A percentile compares a stretch with the other conserved stretches of the same genome.
phyloP scores from a whole-genome alignment of 1,140 invertebrate species.

The Neuroterus valhalla region DNA sequence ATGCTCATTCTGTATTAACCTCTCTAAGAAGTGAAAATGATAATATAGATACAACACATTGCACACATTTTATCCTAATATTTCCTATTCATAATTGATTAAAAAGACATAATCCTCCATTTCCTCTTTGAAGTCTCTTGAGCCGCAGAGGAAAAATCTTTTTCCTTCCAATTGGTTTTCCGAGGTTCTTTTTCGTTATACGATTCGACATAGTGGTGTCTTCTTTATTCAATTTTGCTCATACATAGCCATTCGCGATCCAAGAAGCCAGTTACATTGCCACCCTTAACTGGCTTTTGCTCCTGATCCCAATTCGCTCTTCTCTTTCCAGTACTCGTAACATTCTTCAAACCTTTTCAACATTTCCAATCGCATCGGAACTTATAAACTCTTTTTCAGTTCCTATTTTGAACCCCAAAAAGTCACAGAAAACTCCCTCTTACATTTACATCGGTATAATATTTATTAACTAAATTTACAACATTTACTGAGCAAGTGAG shows the following conservation, averaged over 20 bases:
- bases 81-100: too few species aligned
- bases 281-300: constrained; percentile 32
- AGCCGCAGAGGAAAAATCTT: neutral
- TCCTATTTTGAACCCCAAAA: neutral
- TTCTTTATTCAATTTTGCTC: constrained; percentile 44
- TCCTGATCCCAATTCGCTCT: neutral
- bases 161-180: constrained; percentile 1
- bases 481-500: too few species aligned
- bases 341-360: constrained; percentile 22
- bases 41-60: too few species aligned
- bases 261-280: constrained; percentile 18
- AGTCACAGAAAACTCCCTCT: neutral
- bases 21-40: too few species aligned
- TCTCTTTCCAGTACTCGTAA: constrained; percentile 11
- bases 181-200: constrained; percentile 42
- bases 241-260: neutral
- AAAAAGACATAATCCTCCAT: too few species aligned
- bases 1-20: neutral
- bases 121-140: neutral
- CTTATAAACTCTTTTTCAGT: neutral
- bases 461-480: too few species aligned
- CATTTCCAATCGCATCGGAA: constrained; percentile 21
- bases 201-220: constrained; percentile 49
- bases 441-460: neutral
- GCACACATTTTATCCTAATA: too few species aligned